Evolutionary conservation across 1,140 invertebrate genomes (phyloP), one percentile per base, ranked within the genome.

Genomic region (Helicorthomorpha holstii): DNA sequence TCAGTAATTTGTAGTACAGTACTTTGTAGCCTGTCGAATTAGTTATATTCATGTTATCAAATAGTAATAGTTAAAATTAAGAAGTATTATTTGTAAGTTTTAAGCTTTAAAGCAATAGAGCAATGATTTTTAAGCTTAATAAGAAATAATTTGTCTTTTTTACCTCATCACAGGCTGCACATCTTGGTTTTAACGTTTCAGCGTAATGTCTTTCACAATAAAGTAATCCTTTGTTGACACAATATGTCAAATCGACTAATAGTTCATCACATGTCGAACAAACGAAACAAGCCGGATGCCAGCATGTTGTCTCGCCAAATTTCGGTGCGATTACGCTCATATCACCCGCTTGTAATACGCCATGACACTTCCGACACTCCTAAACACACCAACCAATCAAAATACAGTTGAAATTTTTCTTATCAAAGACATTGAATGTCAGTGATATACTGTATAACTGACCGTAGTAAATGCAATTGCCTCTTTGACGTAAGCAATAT

Each of bases 121-220:
- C n/a, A n/a, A n/a, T n/a, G n/a, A n/a, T n/a, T n/a, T n/a, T n/a
- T n/a, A n/a, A n/a, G n/a, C n/a, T n/a, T n/a, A n/a, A n/a, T n/a
- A n/a, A n/a, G n/a, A n/a, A n/a, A n/a, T n/a, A n/a, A n/a, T n/a
- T n/a, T n/a, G n/a, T n/a, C n/a, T n/a, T n/a, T 34, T 82, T 78
- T 67, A 95, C 89, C 82, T 95, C 90, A 72, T 95, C 90, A 70
- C 91, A 95, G 55, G 86, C 85, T 34, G 85, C 76, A 66, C 91
- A 95, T 61, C 91, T 71, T 2, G 90, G 88, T 67, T 92, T 92
- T 57, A 93, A 71, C 61, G 85, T 76, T 68, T 95, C 89, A 16
- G 89, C 88, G 66, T 93, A 95, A 68, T 95, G 91, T 49, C 91
- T 74, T 64, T 92, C 88, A 67, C 91, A 95, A 67, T 83, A 94